Base-by-base conservation (phyloP, 1,140 invertebrate genomes). In the Procambarus clarkii region DNA sequence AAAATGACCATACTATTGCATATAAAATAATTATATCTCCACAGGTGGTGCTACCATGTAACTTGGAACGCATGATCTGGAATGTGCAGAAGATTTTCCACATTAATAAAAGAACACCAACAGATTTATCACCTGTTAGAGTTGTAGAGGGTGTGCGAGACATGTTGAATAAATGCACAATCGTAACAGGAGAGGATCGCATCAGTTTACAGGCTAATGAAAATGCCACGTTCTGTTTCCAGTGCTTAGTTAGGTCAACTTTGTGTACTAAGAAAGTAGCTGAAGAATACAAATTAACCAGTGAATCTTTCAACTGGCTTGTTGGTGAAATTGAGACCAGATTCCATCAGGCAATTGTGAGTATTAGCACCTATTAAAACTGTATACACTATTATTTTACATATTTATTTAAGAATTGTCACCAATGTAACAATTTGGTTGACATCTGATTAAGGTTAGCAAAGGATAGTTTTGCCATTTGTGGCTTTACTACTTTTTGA, bases 1-100 rank as follows among this genome's bases (percentile, higher is more conserved):
- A 54, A 9, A 9, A 54, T 54, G 50, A 3, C 50, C 8, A 54
- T 54, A 54, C 50, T 54, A 13, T 54, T 54, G 34, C 50, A 54
- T 54, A 9, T 24, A 34, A 7, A 44, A 21, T 13, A 64, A 50
- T 82, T 5, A 64, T 34, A 69, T 60, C 80, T 80, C 46, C 91
- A 54, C 88, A 94, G 93, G 95, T 99, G 81, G 98, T 99, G 93
- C 94, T 99, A 78, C 99, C 99, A 0, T 99, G 99, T 93, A 99
- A 99, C 95, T 95, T 99, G 44, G 97, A 98, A 93, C 96, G 99
- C 93, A 98, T 99, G 97, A 99, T 99, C 93, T 99, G 99, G 98
- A 99, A 99, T 95, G 99, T 99, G 0, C 98, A 99, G 94, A 99
- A 99, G 94, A 99, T 99, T 94, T 99, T 99, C 95, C 98, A 99